These are phyloP conservation scores for Sapayoa aenigma DNA, from an alignment of 2,113 vertebrate genomes.

Conservation along the genomic window DNA sequence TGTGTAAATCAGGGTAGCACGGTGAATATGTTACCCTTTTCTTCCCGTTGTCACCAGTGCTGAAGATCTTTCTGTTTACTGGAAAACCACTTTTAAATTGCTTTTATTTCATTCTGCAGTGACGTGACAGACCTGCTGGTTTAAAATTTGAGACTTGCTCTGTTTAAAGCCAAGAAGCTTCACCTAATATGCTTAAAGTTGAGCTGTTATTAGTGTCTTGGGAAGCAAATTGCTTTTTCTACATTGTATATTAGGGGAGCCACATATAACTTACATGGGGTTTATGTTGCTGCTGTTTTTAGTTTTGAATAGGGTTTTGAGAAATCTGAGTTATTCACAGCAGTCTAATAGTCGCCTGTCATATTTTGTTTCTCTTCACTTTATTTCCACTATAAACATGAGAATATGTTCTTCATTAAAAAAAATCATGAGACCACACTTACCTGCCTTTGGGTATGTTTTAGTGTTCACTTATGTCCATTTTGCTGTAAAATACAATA, in stretches of 20 bases:
- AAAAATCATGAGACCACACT: background rate
- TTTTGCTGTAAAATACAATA: background rate
- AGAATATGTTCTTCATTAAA: background rate
- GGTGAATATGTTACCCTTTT: background rate
- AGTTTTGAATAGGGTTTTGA: background rate
- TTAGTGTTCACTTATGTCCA: background rate
- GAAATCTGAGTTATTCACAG: background rate
- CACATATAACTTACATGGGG: background rate
- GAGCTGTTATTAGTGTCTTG: background rate
- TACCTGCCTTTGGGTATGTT: background rate
- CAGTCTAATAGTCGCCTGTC: background rate
- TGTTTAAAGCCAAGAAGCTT: background rate
- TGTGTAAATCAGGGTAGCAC: background rate
- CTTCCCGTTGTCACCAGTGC: background rate
- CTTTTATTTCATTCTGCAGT: background rate
- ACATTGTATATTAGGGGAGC: background rate
- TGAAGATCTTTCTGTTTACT: background rate
- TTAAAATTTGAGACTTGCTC: background rate
- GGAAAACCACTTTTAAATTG: background rate
- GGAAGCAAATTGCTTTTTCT: background rate
- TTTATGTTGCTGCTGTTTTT: background rate
- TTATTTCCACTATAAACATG: too few species aligned
- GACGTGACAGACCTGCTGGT: background rate
- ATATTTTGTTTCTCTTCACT: background rate
- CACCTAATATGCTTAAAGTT: background rate